Percentiles rank a stretch among this genome's conserved stretches.
Evolutionary conservation across 1,140 invertebrate species (phyloP).

Genomic region (Hypothenemus hampei): DNA sequence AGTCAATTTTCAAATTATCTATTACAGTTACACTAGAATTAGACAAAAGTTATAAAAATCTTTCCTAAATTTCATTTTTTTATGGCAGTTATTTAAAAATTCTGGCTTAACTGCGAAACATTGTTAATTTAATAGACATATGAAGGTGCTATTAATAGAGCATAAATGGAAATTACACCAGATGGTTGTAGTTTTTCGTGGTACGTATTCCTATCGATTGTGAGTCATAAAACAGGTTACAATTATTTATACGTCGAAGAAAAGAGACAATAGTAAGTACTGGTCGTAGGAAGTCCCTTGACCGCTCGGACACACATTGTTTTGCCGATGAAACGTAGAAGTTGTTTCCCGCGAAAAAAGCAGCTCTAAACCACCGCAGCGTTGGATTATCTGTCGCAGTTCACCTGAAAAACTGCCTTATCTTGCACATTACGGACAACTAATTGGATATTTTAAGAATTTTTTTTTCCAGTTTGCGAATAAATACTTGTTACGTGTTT

Average conservation of each 20-base stretch:
- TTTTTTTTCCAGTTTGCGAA: slow-evolving; percentile 38
- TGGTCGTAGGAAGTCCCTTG: slow-evolving; percentile 41
- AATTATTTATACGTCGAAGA: slow-evolving; percentile 45
- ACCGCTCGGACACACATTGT: slow-evolving; percentile 36
- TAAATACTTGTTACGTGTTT: slow-evolving; percentile 38
- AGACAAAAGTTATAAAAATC: no score
- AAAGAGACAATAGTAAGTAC: slow-evolving; percentile 45
- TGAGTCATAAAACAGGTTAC: slow-evolving; percentile 45
- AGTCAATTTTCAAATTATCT: no score
- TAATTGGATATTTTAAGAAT: slow-evolving; percentile 42
- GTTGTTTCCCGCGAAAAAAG: slow-evolving; percentile 42
- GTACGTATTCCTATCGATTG: slow-evolving; percentile 30
- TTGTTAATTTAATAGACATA: no score
- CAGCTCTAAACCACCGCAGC: slow-evolving; percentile 39
- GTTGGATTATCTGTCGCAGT: slow-evolving; percentile 38
- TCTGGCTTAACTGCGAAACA: no score
- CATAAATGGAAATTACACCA: no score
- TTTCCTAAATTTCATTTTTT: no score
- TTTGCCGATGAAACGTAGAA: slow-evolving; percentile 32
- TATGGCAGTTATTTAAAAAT: no score
- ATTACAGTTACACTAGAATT: no score
- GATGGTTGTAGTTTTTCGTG: background rate
- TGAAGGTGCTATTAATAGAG: no score
- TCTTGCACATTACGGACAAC: slow-evolving; percentile 41
- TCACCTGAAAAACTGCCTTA: slow-evolving; percentile 38